Evolutionary conservation across 2,797 vertebrate species (phyloP).

Genomic region (Dryobates pubescens): DNA sequence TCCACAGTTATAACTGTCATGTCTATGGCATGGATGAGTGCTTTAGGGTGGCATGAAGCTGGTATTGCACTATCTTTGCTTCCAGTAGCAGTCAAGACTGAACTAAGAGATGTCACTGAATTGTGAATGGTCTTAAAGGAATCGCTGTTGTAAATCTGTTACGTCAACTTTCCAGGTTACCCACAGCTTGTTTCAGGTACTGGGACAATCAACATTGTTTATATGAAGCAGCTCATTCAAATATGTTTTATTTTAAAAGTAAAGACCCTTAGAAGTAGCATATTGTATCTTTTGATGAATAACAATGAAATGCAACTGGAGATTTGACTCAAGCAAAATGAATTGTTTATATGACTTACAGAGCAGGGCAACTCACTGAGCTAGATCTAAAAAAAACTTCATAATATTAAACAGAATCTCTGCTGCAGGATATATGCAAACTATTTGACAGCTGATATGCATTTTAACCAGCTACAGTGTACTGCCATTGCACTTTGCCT

Average conservation of each 20-base stretch:
- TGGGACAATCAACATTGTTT: background rate
- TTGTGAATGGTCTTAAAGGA: background rate
- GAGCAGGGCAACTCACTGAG: background rate
- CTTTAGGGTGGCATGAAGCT: background rate
- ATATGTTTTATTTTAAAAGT: background rate
- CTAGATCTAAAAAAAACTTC: background rate
- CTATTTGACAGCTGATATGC: background rate
- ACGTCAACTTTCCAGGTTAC: background rate
- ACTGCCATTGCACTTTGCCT: background rate
- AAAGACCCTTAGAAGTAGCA: background rate
- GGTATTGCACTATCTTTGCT: background rate
- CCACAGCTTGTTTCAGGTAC: background rate
- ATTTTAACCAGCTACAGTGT: background rate
- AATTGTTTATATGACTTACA: background rate
- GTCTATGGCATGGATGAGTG: background rate
- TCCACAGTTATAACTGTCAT: background rate
- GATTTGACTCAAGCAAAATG: background rate
- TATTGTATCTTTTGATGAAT: background rate
- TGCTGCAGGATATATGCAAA: background rate
- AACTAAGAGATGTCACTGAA: background rate
- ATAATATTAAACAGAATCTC: background rate
- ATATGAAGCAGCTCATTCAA: background rate
- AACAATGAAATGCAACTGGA: background rate
- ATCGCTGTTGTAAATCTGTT: background rate
- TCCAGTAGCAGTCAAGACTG: background rate